Percentiles rank a stretch among this genome's conserved stretches.
Evolutionary conservation across 2,888 invertebrate species (phyloP).

Genomic region (Aphidoletes aphidimyza): DNA sequence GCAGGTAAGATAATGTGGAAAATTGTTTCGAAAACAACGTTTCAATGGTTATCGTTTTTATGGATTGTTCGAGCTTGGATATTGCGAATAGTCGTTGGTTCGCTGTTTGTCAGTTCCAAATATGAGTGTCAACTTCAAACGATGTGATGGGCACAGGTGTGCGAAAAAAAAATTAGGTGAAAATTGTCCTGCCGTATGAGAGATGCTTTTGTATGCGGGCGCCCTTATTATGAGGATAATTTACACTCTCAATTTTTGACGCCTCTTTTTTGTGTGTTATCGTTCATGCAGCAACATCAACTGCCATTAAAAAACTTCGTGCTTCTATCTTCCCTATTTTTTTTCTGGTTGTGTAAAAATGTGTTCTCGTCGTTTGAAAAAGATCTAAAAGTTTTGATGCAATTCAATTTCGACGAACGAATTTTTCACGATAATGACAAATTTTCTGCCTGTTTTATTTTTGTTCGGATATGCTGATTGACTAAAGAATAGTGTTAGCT

Average conservation of each 20-base stretch:
- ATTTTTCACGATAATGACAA: no score
- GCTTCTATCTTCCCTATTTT: no score
- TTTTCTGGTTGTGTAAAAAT: no score
- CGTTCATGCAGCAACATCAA: not conserved
- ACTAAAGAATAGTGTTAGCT: no score
- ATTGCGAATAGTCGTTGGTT: not conserved
- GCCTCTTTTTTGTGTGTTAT: not conserved
- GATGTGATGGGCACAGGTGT: slow-evolving; percentile 53
- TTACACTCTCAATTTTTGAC: not conserved
- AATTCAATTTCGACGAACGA: no score
- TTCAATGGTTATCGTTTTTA: slow-evolving; percentile 37
- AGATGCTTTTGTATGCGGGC: not conserved
- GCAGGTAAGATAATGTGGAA: slow-evolving; percentile 1
- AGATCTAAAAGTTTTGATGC: no score
- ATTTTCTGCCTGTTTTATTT: no score
- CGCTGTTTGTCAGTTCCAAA: not conserved
- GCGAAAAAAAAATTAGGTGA: slow-evolving; percentile 37
- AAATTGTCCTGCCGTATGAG: slow-evolving; percentile 4
- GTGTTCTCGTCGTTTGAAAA: no score
- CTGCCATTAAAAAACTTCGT: no score
- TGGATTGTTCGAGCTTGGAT: not conserved
- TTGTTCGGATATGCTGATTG: no score
- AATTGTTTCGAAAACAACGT: slow-evolving; percentile 31
- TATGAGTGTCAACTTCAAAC: not conserved
- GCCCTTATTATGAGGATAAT: slow-evolving; percentile 51